phyloP scores from a whole-genome alignment of 2,113 vertebrate species.

The Channa maculata region DNA sequence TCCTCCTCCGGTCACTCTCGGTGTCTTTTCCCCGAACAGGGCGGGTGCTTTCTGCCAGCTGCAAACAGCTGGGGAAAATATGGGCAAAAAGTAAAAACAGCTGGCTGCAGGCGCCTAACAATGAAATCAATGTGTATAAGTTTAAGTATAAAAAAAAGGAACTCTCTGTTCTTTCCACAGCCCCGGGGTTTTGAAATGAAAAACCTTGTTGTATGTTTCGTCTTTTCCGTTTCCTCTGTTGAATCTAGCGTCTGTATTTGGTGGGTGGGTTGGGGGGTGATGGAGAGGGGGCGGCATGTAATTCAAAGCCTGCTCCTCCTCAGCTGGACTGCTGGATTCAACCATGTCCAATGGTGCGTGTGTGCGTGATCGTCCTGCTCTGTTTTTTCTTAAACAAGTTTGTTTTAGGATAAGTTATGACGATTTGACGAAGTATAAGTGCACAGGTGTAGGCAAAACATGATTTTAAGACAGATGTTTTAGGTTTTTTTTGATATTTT shows the following conservation, averaged over 20 bases:
- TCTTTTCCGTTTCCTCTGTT: slow-evolving; percentile 85
- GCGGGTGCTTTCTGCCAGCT: slow-evolving; percentile 77
- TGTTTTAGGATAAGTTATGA: no score
- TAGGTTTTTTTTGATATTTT: no score
- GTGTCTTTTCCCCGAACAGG: slow-evolving; percentile 75
- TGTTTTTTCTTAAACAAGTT: neutral
- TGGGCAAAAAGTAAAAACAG: slow-evolving; percentile 22
- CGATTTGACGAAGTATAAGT: no score
- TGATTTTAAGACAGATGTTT: no score
- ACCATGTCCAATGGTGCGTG: slow-evolving; percentile 5
- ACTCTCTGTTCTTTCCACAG: slow-evolving; percentile 67
- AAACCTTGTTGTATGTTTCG: slow-evolving; percentile 72
- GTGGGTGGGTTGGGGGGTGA: slow-evolving; percentile 58
- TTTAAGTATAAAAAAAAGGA: slow-evolving; percentile 17
- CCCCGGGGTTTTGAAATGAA: slow-evolving; percentile 78
- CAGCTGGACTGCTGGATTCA: slow-evolving; percentile 17
- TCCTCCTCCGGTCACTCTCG: slow-evolving; percentile 61
- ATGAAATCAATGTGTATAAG: slow-evolving; percentile 1
- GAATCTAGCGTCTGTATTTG: slow-evolving; percentile 58
- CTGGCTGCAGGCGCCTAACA: neutral
- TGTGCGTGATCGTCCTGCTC: neutral
- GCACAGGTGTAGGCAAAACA: neutral
- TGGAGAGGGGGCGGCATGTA: slow-evolving; percentile 62
- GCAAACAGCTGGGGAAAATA: slow-evolving; percentile 68
- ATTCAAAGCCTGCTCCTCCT: slow-evolving; percentile 73